These are phyloP conservation scores for Phthorimaea operculella DNA, from an alignment of 1,140 invertebrate species.

Conservation along the genomic window DNA sequence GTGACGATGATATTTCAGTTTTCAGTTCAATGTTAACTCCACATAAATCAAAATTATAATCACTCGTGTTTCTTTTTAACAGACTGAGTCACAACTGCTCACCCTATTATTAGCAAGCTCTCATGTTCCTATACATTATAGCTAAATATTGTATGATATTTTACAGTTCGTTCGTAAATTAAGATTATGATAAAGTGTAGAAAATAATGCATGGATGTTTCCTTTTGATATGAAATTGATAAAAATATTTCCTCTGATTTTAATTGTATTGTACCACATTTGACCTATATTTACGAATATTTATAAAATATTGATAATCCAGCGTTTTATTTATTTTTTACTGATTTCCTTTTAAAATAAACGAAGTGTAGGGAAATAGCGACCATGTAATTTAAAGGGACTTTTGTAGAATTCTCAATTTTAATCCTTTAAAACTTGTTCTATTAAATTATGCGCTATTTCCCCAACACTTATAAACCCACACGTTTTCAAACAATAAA, in stretches of 20 bases:
- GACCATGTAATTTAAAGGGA: too few relatives aligned
- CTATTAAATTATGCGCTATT: too few relatives aligned
- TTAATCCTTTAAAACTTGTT: too few relatives aligned
- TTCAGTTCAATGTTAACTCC: too few relatives aligned
- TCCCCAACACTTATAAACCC: too few relatives aligned
- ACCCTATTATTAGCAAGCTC: constrained; percentile 42
- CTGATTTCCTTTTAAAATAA: too few relatives aligned
- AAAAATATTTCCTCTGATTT: constrained; percentile 64
- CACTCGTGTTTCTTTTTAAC: background rate
- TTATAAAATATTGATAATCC: constrained; percentile 64
- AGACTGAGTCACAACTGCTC: constrained; percentile 10
- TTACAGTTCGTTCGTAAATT: constrained; percentile 50
- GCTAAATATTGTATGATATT: constrained; percentile 39
- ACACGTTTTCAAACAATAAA: too few relatives aligned
- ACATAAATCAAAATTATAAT: too few relatives aligned
- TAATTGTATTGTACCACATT: constrained; percentile 59
- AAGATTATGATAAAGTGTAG: constrained; percentile 60
- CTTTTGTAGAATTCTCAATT: too few relatives aligned
- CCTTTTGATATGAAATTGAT: constrained; percentile 63
- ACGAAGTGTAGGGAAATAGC: too few relatives aligned
- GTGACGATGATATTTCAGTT: background rate
- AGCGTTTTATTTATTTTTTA: constrained; percentile 46
- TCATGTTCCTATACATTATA: constrained; percentile 57
- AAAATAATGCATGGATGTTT: constrained; percentile 60
- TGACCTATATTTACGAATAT: constrained; percentile 66